Evolutionary conservation across 2,888 invertebrate species (phyloP).

Genomic region (Oeneis ivallda): DNA sequence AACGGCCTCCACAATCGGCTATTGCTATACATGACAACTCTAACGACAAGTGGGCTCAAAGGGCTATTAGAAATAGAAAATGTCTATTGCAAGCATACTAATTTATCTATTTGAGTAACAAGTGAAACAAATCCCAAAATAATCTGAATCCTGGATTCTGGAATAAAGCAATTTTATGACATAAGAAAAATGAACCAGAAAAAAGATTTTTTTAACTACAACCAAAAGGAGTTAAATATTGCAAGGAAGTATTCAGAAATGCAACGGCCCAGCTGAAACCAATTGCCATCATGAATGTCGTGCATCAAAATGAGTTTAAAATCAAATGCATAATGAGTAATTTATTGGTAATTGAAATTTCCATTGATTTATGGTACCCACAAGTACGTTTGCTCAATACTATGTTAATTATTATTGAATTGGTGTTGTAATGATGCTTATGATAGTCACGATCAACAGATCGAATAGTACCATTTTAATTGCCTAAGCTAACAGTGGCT

Average conservation of each 20-base stretch:
- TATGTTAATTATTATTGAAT: too few relatives aligned
- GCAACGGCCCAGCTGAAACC: neutral
- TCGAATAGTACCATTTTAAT: neutral
- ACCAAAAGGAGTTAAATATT: too few relatives aligned
- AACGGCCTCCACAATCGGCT: slow-evolving; percentile 8
- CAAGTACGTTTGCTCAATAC: too few relatives aligned
- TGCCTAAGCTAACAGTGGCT: neutral
- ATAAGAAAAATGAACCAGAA: too few relatives aligned
- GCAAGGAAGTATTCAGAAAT: neutral
- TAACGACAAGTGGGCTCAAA: slow-evolving; percentile 9
- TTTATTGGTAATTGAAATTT: too few relatives aligned
- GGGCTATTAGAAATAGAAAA: slow-evolving; percentile 10
- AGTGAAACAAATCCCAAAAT: neutral
- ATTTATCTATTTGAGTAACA: neutral
- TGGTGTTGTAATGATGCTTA: too few relatives aligned
- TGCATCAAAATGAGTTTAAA: neutral
- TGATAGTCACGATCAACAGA: neutral
- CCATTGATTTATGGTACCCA: too few relatives aligned
- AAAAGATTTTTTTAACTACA: too few relatives aligned
- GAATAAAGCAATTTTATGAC: too few relatives aligned
- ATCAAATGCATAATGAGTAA: neutral
- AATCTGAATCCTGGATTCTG: neutral
- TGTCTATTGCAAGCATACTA: neutral
- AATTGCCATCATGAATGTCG: neutral
- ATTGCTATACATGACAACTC: slow-evolving; percentile 11